phyloP scores from a whole-genome alignment of 2,797 vertebrate genomes.

The Phataginus tetradactyla region DNA sequence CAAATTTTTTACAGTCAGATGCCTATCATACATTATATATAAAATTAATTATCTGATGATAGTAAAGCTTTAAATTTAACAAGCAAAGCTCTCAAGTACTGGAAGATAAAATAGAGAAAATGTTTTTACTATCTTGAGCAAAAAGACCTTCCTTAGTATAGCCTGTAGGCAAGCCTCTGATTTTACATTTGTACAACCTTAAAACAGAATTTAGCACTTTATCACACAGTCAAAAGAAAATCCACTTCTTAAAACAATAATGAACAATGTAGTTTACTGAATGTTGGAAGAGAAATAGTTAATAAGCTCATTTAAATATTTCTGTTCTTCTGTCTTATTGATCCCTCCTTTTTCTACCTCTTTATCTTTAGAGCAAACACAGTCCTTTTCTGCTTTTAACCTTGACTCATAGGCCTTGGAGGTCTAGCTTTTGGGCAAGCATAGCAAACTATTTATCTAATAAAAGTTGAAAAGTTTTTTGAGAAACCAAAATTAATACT shows the following conservation, averaged over 20 bases:
- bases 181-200: neutral
- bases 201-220: slow-evolving; percentile 9
- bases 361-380: neutral
- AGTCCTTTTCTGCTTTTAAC: neutral
- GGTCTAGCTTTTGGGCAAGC: neutral
- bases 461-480: neutral
- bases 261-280: neutral
- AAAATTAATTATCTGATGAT: neutral
- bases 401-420: neutral
- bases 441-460: neutral
- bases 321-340: neutral
- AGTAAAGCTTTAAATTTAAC: slow-evolving; percentile 17
- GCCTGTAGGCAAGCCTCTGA: neutral
- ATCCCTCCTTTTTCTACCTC: neutral
- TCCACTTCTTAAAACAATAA: neutral
- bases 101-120: neutral
- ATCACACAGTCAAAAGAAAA: neutral
- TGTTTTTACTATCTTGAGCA: neutral
- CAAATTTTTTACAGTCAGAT: neutral
- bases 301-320: neutral
- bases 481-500: neutral
- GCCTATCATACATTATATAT: neutral
- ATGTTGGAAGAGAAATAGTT: neutral
- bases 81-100: neutral
- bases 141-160: slow-evolving; percentile 3